Percentiles rank a stretch among this genome's conserved stretches.
Evolutionary conservation across 2,113 vertebrate species (phyloP).

Genomic region (Hipposideros armiger): DNA sequence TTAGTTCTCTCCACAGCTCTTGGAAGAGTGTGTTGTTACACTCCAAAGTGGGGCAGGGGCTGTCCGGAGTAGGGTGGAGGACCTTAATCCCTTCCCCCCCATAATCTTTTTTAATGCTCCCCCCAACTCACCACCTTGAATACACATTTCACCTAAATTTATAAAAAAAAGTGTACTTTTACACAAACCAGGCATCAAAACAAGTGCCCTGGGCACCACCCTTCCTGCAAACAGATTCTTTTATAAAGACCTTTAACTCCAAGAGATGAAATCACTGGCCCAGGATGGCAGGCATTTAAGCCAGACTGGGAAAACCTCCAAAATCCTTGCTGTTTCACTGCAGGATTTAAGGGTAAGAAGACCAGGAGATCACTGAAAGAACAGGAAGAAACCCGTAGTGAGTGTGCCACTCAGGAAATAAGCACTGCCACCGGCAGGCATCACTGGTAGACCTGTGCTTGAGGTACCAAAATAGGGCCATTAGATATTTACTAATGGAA

Average conservation of each 20-base stretch:
- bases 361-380: background rate
- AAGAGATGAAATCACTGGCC: background rate
- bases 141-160: background rate
- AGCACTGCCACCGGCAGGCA: background rate
- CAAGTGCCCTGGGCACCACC: background rate
- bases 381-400: background rate
- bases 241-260: background rate
- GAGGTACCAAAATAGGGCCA: background rate
- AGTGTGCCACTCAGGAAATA: background rate
- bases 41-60: background rate
- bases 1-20: background rate
- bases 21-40: background rate
- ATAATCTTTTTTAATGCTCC: background rate
- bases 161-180: background rate
- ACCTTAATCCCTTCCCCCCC: background rate
- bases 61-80: background rate
- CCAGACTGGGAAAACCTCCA: background rate
- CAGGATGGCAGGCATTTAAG: background rate
- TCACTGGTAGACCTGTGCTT: background rate
- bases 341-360: background rate
- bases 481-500: background rate
- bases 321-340: background rate
- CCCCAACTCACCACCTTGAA: background rate
- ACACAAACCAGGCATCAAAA: background rate
- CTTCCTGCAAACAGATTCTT: conserved; percentile 5